phyloP scores from a whole-genome alignment of 2,888 invertebrate species.

The Baccha elongata region DNA sequence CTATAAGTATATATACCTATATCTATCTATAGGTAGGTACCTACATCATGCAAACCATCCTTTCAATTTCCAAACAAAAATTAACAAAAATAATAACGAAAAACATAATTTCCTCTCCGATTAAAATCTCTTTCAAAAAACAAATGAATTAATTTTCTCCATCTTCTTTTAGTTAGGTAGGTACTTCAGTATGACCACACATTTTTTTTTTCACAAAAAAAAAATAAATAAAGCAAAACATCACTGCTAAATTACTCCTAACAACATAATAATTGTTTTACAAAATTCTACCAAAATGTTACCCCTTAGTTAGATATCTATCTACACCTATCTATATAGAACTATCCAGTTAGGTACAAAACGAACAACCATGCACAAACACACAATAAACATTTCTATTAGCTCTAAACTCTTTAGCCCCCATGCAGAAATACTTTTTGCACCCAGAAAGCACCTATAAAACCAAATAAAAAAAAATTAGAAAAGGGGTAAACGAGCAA shows the following conservation, averaged over 20 bases:
- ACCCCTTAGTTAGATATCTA: constrained; percentile 15
- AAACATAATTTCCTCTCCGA: constrained; percentile 80
- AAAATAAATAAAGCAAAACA: constrained; percentile 1
- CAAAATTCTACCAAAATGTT: constrained; percentile 47
- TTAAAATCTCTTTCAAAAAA: constrained; percentile 67
- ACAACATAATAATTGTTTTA: constrained; percentile 54
- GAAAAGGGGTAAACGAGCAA: constrained; percentile 67
- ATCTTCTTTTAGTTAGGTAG: constrained; percentile 54
- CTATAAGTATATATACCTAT: too few relatives aligned
- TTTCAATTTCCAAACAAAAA: constrained; percentile 37
- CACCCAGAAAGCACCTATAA: constrained; percentile 25
- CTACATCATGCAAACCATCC: not conserved
- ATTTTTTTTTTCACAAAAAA: constrained; percentile 44
- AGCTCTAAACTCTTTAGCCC: constrained; percentile 19
- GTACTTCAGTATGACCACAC: constrained; percentile 62
- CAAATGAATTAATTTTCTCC: constrained; percentile 71
- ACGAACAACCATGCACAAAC: constrained; percentile 41
- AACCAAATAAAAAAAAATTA: constrained; percentile 57
- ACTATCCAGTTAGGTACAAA: constrained; percentile 11
- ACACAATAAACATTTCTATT: constrained; percentile 48
- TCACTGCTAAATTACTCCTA: constrained; percentile 69
- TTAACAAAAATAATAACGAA: constrained; percentile 75
- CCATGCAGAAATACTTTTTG: constrained; percentile 23
- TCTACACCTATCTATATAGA: constrained; percentile 8
- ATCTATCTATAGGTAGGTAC: too few relatives aligned